Conservation (phyloP, 2,113 vertebrate species). For the Odobenus rosmarus region DNA sequence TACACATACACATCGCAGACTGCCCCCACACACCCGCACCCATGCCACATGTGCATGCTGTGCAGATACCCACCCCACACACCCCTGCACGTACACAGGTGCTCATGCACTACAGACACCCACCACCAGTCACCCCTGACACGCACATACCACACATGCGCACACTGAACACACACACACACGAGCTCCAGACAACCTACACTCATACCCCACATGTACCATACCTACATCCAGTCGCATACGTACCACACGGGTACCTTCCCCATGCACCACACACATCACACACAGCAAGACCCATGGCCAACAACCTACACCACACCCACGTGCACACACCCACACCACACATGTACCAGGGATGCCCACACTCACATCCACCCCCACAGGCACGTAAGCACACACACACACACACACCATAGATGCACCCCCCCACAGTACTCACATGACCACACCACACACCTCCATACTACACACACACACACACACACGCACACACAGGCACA, state of each 20-base stretch:
- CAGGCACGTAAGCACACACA: background rate
- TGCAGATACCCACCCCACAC: background rate
- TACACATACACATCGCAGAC: background rate
- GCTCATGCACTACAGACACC: background rate
- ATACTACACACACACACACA: too few species aligned
- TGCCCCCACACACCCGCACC: background rate
- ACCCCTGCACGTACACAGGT: too few species aligned
- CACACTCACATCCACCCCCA: background rate
- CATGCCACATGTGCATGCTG: background rate
- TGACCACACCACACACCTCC: background rate
- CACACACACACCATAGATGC: fast-evolving
- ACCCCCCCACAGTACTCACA: too few species aligned
- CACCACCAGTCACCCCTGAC: background rate
- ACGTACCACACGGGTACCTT: background rate
- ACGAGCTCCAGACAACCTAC: fast-evolving
- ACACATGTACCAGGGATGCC: background rate
- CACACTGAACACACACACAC: background rate
- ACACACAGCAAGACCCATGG: background rate
- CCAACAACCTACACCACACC: too few species aligned
- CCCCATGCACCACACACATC: background rate
- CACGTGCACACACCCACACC: background rate
- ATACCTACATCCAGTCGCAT: background rate
- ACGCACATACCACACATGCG: background rate
- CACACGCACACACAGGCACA: fast-evolving
- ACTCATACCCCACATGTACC: background rate